These are phyloP conservation scores for Pollenia labialis DNA, from an alignment of 2,888 invertebrate genomes.

Conservation along the genomic window DNA sequence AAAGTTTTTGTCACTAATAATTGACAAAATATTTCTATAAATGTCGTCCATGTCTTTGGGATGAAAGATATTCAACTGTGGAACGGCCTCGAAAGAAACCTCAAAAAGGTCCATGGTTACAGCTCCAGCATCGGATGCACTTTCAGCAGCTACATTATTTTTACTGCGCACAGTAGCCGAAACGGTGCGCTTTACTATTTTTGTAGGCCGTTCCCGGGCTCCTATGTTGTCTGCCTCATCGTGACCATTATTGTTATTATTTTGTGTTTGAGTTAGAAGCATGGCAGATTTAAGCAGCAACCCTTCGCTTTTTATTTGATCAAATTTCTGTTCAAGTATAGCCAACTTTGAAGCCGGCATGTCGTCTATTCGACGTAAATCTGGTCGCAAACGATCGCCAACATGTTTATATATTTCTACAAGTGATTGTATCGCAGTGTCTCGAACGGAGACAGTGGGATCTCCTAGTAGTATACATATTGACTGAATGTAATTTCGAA, in stretches of 20 bases:
- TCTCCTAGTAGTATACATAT: constrained; percentile 94
- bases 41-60: constrained; percentile 92
- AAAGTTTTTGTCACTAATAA: constrained; percentile 91
- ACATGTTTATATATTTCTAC: constrained; percentile 97
- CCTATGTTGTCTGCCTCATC: constrained; percentile 85
- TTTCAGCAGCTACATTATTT: constrained; percentile 75
- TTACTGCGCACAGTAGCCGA: constrained; percentile 80
- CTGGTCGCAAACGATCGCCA: constrained; percentile 91
- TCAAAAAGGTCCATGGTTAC: constrained; percentile 95
- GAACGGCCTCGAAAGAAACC: constrained; percentile 92
- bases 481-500: constrained; percentile 92
- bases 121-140: constrained; percentile 89
- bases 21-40: constrained; percentile 89
- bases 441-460: constrained; percentile 93
- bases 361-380: constrained; percentile 91
- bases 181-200: constrained; percentile 84
- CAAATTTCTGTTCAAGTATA: constrained; percentile 92
- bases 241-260: constrained; percentile 77
- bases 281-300: constrained; percentile 90
- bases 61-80: constrained; percentile 92
- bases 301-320: constrained; percentile 92
- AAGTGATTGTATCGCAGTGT: constrained; percentile 93
- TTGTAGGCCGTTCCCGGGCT: constrained; percentile 82
- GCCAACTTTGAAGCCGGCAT: constrained; percentile 90
- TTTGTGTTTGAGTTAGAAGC: constrained; percentile 68